These are phyloP conservation scores for Falco punctatus DNA, from an alignment of 2,113 vertebrate species.

Conservation along the genomic window DNA sequence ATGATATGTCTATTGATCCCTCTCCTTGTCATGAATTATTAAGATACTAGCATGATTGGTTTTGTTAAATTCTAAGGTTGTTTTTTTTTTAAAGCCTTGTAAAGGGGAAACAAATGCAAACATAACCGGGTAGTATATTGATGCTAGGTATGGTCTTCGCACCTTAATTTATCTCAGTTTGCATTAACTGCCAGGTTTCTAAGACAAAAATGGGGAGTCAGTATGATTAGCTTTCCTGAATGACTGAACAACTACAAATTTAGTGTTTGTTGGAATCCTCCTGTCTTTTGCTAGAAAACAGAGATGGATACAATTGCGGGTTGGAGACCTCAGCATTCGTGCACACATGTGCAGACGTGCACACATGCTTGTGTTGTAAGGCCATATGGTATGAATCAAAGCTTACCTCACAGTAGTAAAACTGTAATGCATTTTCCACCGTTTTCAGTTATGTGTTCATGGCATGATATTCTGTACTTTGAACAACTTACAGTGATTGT, in stretches of 20 bases:
- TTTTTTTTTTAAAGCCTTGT: not conserved
- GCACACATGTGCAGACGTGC: not conserved
- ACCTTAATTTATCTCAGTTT: not conserved
- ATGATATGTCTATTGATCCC: not conserved
- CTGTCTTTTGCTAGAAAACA: not conserved
- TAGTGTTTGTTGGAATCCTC: not conserved
- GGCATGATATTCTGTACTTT: not conserved
- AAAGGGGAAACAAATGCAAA: not conserved
- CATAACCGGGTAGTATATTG: not conserved
- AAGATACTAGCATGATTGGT: not conserved
- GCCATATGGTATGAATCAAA: slow-evolving; percentile 52
- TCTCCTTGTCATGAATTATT: not conserved
- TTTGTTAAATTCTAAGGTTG: not conserved
- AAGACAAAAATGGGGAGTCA: not conserved
- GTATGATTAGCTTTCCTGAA: not conserved
- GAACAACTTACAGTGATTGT: not conserved
- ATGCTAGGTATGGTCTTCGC: not conserved
- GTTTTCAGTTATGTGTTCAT: not conserved
- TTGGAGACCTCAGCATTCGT: not conserved
- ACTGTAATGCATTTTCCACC: slow-evolving; percentile 47
- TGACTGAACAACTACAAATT: not conserved
- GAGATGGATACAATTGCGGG: not conserved
- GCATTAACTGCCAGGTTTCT: not conserved
- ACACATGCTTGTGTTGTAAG: not conserved
- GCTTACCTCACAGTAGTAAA: slow-evolving; percentile 34